These are phyloP conservation scores for Acanthurus tractus DNA, from an alignment of 2,797 vertebrate genomes.

Conservation along the genomic window DNA sequence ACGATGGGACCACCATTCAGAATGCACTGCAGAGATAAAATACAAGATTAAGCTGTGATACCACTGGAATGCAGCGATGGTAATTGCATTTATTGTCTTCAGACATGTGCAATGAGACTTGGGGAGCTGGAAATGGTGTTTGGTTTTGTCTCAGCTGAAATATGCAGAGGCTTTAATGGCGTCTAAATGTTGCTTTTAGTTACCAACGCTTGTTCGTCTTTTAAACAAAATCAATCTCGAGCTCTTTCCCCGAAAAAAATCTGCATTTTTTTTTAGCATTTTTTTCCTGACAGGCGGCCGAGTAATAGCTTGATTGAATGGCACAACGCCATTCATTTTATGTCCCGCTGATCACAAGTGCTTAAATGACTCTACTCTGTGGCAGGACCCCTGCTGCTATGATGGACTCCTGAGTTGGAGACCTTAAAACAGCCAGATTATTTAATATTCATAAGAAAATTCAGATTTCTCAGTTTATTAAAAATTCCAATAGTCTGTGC, in stretches of 20 bases:
- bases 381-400: slow-evolving; percentile 32
- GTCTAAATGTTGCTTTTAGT: not conserved
- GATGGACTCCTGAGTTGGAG: slow-evolving; percentile 28
- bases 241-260: not conserved
- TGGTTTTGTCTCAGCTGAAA: slow-evolving; percentile 11
- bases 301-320: slow-evolving; percentile 24
- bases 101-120: not conserved
- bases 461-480: slow-evolving; percentile 38
- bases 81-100: not conserved
- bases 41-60: not conserved
- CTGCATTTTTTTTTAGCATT: not conserved
- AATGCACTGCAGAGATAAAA: not conserved
- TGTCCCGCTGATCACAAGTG: slow-evolving; percentile 17
- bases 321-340: slow-evolving; percentile 1
- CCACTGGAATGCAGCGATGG: not conserved
- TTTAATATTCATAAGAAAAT: slow-evolving; percentile 39
- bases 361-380: slow-evolving; percentile 12
- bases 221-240: not conserved
- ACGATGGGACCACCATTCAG: not conserved
- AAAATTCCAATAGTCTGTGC: slow-evolving; percentile 6
- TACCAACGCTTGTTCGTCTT: not conserved
- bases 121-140: not conserved
- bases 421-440: slow-evolving; percentile 36
- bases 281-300: not conserved
- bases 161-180: not conserved